Evolutionary conservation across 2,797 vertebrate genomes (phyloP), one percentile per base, ranked within the genome.

Genomic region (Schizopygopsis pylzovi): DNA sequence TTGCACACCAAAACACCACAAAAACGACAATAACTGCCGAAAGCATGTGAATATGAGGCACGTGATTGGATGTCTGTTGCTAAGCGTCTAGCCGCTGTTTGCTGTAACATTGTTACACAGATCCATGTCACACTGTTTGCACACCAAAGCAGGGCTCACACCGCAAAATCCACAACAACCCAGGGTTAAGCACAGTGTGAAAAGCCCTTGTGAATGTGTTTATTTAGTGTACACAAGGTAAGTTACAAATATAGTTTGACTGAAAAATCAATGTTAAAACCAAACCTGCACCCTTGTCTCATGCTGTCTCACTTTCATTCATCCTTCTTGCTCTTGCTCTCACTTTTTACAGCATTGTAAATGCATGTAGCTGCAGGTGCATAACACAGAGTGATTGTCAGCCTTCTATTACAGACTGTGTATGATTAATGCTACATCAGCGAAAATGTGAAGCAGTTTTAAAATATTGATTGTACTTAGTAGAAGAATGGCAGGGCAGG

Each of bases 381-480:
- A 72, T 59, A 4, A 37, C 18, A 81, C n/a, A 47, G 25, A 72
- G 28, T 18, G 56, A n/a, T 49, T 45, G 43, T 73, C 70, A 72
- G 39, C 45, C 5, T 61, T 83, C 5, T 18, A 33, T 72, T 16
- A 59, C 43, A 63, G 18, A 22, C 43, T 47, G 43, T 20, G 4
- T 75, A 39, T 37, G 52, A 81, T 83, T 52, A 80, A 81, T 22
- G 54, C 56, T 54, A 20, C 18, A 71, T 20, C 2, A 4, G n/a
- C 18, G 10, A 28, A 63, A 61, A 25, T 7, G 39, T 63, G 54
- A 15, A 61, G 8, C 13, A 16, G 77, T 79, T 79, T 61, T 73
- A 52, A 41, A 45, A 65, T 45, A 63, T 61, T 13, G 39, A 43
- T 79, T 63, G 13, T 79, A 16, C 43, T 78, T 61, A 39, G 49